A percentile compares a stretch with the other conserved stretches of the same genome.
Conservation (phyloP, 1,140 invertebrate species). For the Sarcophaga peregrina region DNA sequence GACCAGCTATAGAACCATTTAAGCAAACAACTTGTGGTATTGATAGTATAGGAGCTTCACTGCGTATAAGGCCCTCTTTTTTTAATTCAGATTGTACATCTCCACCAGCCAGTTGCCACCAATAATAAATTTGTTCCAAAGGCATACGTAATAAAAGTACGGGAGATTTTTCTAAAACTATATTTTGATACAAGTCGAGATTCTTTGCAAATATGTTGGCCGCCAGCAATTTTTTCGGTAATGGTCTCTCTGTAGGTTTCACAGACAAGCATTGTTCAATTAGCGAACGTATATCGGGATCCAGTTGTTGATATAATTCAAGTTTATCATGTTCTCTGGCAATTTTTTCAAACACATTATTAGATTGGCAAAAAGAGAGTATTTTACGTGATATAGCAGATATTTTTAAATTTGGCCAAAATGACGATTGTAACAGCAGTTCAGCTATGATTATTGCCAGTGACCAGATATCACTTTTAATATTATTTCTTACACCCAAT, state of each 20-base stretch:
- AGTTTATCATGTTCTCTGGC: slow-evolving; percentile 80
- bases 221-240: slow-evolving; percentile 71
- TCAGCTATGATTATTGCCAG: slow-evolving; percentile 89
- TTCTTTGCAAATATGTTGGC: slow-evolving; percentile 68
- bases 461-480: slow-evolving; percentile 90
- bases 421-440: slow-evolving; percentile 72
- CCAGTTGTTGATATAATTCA: slow-evolving; percentile 69
- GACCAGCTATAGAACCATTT: slow-evolving; percentile 83
- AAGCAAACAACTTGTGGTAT: slow-evolving; percentile 83
- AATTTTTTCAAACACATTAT: slow-evolving; percentile 78
- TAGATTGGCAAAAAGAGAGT: slow-evolving; percentile 75
- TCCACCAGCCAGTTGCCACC: slow-evolving; percentile 95
- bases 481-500: slow-evolving; percentile 71
- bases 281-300: slow-evolving; percentile 71
- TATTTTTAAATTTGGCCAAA: slow-evolving; percentile 81
- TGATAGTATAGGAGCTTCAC: slow-evolving; percentile 80
- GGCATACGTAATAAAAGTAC: slow-evolving; percentile 58
- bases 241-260: slow-evolving; percentile 72
- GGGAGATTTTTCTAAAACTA: slow-evolving; percentile 37
- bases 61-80: slow-evolving; percentile 89
- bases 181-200: slow-evolving; percentile 51
- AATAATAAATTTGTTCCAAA: slow-evolving; percentile 88
- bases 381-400: slow-evolving; percentile 80
- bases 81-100: slow-evolving; percentile 91
- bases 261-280: slow-evolving; percentile 79